A percentile compares a stretch with the other conserved stretches of the same genome.
phyloP scores from a whole-genome alignment of 2,888 invertebrate species.

The Ophioninae sp. region DNA sequence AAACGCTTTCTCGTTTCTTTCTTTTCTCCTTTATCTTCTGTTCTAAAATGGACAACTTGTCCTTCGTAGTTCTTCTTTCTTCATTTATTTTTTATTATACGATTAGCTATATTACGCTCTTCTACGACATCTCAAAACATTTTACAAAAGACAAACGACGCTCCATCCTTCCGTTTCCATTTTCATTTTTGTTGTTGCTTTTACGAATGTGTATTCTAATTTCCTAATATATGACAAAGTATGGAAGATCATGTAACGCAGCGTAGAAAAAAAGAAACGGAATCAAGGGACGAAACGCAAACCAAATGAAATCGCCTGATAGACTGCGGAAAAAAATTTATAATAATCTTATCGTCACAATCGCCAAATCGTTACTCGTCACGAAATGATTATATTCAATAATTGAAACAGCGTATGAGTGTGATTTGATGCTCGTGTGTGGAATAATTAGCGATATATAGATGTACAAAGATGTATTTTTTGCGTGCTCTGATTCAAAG shows the following conservation, averaged over 20 bases:
- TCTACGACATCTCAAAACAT: constrained; percentile 63
- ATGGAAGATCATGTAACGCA: constrained; percentile 63
- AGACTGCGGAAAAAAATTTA: not conserved
- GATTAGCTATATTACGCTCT: constrained; percentile 60
- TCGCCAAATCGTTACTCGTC: constrained; percentile 33
- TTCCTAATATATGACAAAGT: constrained; percentile 58
- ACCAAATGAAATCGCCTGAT: constrained; percentile 7
- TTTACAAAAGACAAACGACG: constrained; percentile 67
- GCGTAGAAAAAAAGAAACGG: constrained; percentile 38
- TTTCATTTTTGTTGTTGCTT: constrained; percentile 36
- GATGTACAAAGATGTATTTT: constrained; percentile 48
- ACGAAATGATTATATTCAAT: constrained; percentile 19
- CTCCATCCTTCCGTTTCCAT: constrained; percentile 44
- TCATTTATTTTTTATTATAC: constrained; percentile 42
- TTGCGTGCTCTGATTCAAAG: constrained; percentile 21
- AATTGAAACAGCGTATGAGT: constrained; percentile 14
- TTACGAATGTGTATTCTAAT: constrained; percentile 52
- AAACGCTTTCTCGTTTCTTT: constrained; percentile 37
- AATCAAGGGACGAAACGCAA: constrained; percentile 35
- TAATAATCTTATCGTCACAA: constrained; percentile 38
- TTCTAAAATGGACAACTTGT: constrained; percentile 49
- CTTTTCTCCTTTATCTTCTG: constrained; percentile 10
- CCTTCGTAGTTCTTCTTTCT: constrained; percentile 50
- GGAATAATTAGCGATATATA: constrained; percentile 53
- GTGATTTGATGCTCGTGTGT: constrained; percentile 54